These are phyloP conservation scores for Peromyscus aztecus DNA, from an alignment of 2,797 vertebrate species.

Conservation along the genomic window DNA sequence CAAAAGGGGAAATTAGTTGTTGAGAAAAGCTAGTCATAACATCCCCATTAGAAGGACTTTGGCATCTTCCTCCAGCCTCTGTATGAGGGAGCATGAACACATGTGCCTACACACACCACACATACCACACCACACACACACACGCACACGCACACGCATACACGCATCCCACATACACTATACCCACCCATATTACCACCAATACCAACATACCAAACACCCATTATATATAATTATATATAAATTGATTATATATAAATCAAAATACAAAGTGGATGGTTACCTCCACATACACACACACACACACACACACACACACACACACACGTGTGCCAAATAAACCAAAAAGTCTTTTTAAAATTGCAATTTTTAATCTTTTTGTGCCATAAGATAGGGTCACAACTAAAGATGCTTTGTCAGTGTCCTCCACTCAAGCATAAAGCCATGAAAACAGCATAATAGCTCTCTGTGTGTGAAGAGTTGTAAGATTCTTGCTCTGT, in stretches of 20 bases:
- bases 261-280: not conserved
- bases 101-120: not conserved
- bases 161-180: not conserved
- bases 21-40: not conserved
- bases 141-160: not conserved
- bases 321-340: not conserved
- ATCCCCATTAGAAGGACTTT: not conserved
- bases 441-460: not conserved
- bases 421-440: not conserved
- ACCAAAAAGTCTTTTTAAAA: not conserved
- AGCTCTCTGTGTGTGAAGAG: not conserved
- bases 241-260: not conserved
- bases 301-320: no score
- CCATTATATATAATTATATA: no score
- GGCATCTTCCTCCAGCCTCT: not conserved
- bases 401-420: not conserved
- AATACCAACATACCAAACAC: not conserved
- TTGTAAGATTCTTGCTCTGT: not conserved
- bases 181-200: not conserved
- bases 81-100: not conserved
- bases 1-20: not conserved
- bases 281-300: not conserved
- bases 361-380: not conserved
- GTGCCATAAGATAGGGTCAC: not conserved
- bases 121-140: not conserved